Evolutionary conservation across 2,888 invertebrate species (phyloP).

Genomic region (Gordius sp.): DNA sequence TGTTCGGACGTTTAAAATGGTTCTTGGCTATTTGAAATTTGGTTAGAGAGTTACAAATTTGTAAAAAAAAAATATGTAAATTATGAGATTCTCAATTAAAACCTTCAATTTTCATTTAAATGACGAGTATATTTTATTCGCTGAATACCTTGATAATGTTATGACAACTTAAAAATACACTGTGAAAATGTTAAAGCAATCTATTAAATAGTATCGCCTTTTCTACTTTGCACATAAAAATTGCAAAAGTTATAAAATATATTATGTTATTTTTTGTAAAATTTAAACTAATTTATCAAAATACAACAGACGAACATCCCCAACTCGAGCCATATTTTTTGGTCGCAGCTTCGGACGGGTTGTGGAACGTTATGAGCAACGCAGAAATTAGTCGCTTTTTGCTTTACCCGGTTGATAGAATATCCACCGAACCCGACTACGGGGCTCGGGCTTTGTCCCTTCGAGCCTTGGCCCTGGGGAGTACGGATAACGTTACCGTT

Average conservation of each 20-base stretch:
- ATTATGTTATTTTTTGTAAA: not conserved
- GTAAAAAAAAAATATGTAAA: too few relatives aligned
- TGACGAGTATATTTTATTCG: too few relatives aligned
- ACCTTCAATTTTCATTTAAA: too few relatives aligned
- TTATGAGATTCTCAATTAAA: too few relatives aligned
- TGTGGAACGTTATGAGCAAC: not conserved
- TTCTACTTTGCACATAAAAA: not conserved
- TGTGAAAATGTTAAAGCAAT: too few relatives aligned
- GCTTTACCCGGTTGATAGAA: not conserved
- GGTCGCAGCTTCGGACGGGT: constrained; percentile 2
- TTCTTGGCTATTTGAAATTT: too few relatives aligned
- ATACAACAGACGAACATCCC: not conserved
- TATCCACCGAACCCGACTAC: not conserved
- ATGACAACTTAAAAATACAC: too few relatives aligned
- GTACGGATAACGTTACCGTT: constrained; percentile 10
- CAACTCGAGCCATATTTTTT: not conserved
- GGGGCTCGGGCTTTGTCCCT: not conserved
- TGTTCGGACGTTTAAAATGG: too few relatives aligned
- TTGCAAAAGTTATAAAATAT: too few relatives aligned
- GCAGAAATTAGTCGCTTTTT: not conserved
- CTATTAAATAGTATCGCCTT: too few relatives aligned
- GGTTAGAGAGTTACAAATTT: too few relatives aligned
- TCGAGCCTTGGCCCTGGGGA: not conserved
- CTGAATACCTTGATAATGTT: too few relatives aligned
- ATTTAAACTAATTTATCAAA: not conserved